phyloP scores from a whole-genome alignment of 2,888 invertebrate genomes.

The Prosapia bicincta region DNA sequence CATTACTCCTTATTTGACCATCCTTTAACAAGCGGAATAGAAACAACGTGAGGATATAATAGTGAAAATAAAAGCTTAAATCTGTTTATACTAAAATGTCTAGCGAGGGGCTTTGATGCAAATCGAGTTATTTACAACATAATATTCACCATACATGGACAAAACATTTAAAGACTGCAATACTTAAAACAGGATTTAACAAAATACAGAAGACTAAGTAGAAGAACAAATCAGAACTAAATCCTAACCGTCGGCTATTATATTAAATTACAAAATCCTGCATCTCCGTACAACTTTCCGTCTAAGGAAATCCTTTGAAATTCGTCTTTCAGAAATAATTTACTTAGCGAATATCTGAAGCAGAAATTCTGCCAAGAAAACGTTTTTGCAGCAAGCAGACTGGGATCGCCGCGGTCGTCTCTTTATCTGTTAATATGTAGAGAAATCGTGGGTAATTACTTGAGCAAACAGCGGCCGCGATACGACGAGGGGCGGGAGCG shows the following conservation, averaged over 20 bases:
- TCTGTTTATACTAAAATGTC: too few species aligned
- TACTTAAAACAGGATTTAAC: too few species aligned
- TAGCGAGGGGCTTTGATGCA: too few species aligned
- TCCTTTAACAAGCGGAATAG: too few species aligned
- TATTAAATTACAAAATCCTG: neutral
- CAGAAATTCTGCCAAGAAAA: neutral
- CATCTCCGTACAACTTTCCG: neutral
- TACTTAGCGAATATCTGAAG: neutral
- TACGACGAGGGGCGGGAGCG: neutral
- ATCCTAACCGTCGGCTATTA: neutral
- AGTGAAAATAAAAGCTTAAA: too few species aligned
- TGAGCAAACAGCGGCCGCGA: neutral
- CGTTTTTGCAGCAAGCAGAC: neutral
- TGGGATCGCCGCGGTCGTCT: neutral
- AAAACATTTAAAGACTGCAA: too few species aligned
- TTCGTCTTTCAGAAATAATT: neutral
- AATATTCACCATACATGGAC: too few species aligned
- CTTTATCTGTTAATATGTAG: neutral
- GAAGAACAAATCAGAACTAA: neutral
- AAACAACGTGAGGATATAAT: too few species aligned
- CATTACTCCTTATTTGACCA: too few species aligned
- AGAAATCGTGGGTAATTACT: neutral
- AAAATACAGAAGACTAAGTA: too few species aligned
- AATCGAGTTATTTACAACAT: too few species aligned
- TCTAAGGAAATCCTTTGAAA: neutral